These are phyloP conservation scores for Cylindroiulus punctatus DNA, from an alignment of 2,888 invertebrate genomes.

Conservation along the genomic window DNA sequence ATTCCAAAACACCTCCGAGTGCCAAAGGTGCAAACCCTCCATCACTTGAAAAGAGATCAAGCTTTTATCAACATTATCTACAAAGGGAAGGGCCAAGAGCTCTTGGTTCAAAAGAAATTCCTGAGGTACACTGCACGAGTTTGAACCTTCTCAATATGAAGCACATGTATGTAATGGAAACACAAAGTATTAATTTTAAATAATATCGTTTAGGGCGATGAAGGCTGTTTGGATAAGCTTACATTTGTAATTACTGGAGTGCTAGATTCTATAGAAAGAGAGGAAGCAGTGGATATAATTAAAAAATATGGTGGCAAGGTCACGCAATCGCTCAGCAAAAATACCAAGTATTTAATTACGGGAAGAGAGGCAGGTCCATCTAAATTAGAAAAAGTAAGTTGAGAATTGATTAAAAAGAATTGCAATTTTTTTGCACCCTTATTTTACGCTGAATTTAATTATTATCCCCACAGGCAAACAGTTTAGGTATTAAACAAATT, in stretches of 20 bases:
- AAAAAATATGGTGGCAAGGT: conserved; percentile 83
- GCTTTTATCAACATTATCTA: conserved; percentile 75
- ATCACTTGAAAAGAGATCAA: conserved; percentile 28
- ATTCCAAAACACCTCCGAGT: background rate
- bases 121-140: no score
- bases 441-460: conserved; percentile 47
- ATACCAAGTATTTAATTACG: conserved; percentile 82
- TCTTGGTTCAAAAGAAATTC: conserved; percentile 84
- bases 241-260: conserved; percentile 79
- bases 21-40: background rate
- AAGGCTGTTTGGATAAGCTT: conserved; percentile 66
- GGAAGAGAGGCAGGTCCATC: conserved; percentile 88
- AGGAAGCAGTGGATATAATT: conserved; percentile 79
- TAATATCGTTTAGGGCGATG: conserved; percentile 65
- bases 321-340: conserved; percentile 78
- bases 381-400: conserved; percentile 76
- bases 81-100: conserved; percentile 77
- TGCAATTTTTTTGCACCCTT: background rate
- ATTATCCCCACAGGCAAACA: conserved; percentile 62
- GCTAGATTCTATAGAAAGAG: conserved; percentile 85
- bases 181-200: background rate
- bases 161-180: no score
- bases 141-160: no score
- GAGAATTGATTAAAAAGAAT: no score
- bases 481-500: conserved; percentile 76